phyloP scores from a whole-genome alignment of 2,888 invertebrate species.

The Rhamphomyia laevipes region DNA sequence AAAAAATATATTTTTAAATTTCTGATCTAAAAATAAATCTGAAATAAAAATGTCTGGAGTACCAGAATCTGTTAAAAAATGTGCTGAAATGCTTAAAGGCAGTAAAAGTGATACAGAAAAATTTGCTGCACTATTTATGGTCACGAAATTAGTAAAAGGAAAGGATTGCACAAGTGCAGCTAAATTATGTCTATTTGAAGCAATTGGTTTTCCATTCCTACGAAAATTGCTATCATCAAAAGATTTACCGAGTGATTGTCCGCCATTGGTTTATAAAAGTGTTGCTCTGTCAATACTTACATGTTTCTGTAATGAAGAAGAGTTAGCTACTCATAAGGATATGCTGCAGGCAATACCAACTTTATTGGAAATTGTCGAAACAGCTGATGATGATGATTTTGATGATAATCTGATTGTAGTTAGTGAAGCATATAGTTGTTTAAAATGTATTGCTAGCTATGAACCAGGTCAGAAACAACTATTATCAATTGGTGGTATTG shows the following conservation, averaged over 20 bases:
- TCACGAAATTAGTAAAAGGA: conserved; percentile 77
- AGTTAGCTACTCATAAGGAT: conserved; percentile 68
- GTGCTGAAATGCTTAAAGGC: conserved; percentile 64
- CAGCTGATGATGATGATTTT: conserved; percentile 71
- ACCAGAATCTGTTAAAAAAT: conserved; percentile 75
- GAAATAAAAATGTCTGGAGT: conserved; percentile 35
- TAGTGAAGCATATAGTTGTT: conserved; percentile 73
- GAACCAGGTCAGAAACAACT: conserved; percentile 70
- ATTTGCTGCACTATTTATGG: conserved; percentile 84
- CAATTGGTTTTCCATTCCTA: conserved; percentile 79
- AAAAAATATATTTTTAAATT: neutral
- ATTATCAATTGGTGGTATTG: conserved; percentile 63
- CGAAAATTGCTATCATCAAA: conserved; percentile 64
- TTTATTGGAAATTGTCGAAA: conserved; percentile 70
- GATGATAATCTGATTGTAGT: conserved; percentile 79
- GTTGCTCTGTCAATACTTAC: conserved; percentile 80
- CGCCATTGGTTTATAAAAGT: conserved; percentile 80
- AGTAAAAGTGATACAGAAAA: conserved; percentile 81
- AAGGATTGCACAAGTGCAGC: conserved; percentile 66
- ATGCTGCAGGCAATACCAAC: conserved; percentile 74
- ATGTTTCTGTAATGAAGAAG: conserved; percentile 71
- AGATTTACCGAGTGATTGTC: conserved; percentile 75
- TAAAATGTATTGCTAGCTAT: conserved; percentile 68
- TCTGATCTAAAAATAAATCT: conserved; percentile 6
- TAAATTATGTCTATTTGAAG: conserved; percentile 75